Base-by-base conservation (phyloP, 2,888 invertebrate species). In the Crematogaster levior region DNA sequence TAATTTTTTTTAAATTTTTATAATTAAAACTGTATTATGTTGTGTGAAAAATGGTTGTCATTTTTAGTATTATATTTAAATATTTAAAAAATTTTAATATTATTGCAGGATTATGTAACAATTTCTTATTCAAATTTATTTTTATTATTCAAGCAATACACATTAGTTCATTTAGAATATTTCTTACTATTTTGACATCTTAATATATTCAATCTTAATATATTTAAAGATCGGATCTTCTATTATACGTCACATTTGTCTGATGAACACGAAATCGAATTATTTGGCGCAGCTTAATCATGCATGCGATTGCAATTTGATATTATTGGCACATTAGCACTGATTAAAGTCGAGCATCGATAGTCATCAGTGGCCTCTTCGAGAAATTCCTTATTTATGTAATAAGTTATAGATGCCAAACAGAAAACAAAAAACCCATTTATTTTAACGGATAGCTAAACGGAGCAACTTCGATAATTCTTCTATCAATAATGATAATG, bases 281-380 rank as follows among this genome's bases (percentile, higher is more conserved):
- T 89, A 85, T 84, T 84, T 56, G 81, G 48, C 82, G 63, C 82
- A 51, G 75, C 73, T 82, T 70, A 84, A 86, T 86, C 84, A 84
- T 70, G 82, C 88, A 61, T 65, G 70, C 85, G 84, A 86, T 87
- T 84, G 83, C 80, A 77, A 70, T 79, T 46, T 68, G 80, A 87
- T 84, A 70, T 88, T 84, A 84, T 88, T 86, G 86, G 86, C 86
- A 82, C 81, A 73, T 82, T 80, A 80, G 40, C 58, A 53, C 46
- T 61, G 56, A 61, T 82, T 72, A 79, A 68, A 58, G 37, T 15
- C 53, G 7, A 9, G 10, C 18, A 43, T 43, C 68, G 56, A 56
- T 68, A n/a, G n/a, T n/a, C n/a, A 46, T 70, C 30, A 43, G 15
- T 24, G 21, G 15, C 56, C 12, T 56, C 43, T 43, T 40, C 30